These are phyloP conservation scores for Spondyliosoma cantharus DNA, from an alignment of 2,797 vertebrate species.

Conservation along the genomic window DNA sequence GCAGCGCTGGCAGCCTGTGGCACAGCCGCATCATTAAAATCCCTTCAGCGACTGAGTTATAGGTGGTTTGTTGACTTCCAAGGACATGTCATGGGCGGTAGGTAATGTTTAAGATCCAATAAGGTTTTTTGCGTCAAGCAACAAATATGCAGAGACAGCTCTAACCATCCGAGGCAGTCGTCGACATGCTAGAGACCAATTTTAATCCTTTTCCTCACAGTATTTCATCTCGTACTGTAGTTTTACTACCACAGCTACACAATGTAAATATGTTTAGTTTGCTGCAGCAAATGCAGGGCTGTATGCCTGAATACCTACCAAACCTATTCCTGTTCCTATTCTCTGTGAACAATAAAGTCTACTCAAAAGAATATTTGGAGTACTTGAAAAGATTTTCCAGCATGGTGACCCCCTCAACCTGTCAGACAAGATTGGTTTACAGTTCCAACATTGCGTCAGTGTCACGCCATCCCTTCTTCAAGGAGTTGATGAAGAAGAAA, in stretches of 20 bases:
- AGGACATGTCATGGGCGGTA: slow-evolving; percentile 75
- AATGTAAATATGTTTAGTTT: slow-evolving; percentile 34
- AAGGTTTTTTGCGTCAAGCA: slow-evolving; percentile 68
- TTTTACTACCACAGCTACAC: slow-evolving; percentile 42
- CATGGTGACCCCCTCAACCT: slow-evolving; percentile 39
- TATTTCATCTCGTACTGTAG: slow-evolving; percentile 40
- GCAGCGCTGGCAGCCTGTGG: slow-evolving; percentile 72
- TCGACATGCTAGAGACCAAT: slow-evolving; percentile 47
- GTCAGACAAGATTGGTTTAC: slow-evolving; percentile 31
- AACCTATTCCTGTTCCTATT: no score
- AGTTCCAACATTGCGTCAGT: slow-evolving; percentile 41
- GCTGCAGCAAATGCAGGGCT: neutral
- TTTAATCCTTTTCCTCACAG: slow-evolving; percentile 34
- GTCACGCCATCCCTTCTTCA: slow-evolving; percentile 62
- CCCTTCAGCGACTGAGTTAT: slow-evolving; percentile 77
- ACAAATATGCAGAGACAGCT: slow-evolving; percentile 77
- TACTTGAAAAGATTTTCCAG: slow-evolving; percentile 24
- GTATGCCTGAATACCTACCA: neutral
- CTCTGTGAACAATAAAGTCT: neutral
- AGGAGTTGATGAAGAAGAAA: slow-evolving; percentile 62
- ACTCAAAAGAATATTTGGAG: slow-evolving; percentile 24
- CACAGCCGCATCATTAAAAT: slow-evolving; percentile 75
- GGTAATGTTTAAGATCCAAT: slow-evolving; percentile 74
- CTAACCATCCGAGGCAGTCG: slow-evolving; percentile 61
- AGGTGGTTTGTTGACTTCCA: slow-evolving; percentile 80